phyloP scores from a whole-genome alignment of 2,113 vertebrate genomes.

The Hypocryptadius cinnamomeus region DNA sequence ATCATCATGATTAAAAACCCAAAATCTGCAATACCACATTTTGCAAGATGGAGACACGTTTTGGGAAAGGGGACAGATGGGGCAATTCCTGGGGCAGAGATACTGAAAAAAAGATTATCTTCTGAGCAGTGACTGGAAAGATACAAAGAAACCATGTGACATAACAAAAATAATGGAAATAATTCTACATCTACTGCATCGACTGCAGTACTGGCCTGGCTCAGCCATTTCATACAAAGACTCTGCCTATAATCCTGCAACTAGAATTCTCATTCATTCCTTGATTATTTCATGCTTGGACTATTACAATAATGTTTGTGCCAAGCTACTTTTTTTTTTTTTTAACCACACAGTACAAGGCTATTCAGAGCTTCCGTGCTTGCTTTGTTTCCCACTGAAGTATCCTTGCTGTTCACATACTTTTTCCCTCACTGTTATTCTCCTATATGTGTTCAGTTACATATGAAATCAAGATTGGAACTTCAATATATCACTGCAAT shows the following conservation, averaged over 20 bases:
- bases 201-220: background rate
- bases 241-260: background rate
- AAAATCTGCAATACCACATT: background rate
- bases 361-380: background rate
- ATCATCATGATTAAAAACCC: background rate
- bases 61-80: background rate
- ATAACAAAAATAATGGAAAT: background rate
- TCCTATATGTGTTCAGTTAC: background rate
- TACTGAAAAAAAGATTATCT: background rate
- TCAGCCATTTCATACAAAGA: background rate
- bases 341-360: background rate
- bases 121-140: background rate
- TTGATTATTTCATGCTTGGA: slow-evolving; percentile 17
- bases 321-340: background rate
- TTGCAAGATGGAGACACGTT: background rate
- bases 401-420: background rate
- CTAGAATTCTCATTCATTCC: background rate
- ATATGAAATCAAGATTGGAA: background rate
- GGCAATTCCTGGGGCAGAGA: background rate
- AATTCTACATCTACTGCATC: background rate
- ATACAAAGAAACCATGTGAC: background rate
- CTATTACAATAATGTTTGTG: background rate
- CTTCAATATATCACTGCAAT: background rate
- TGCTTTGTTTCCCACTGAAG: background rate
- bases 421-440: background rate